These are phyloP conservation scores for Scarus forsteni DNA, from an alignment of 2,797 vertebrate species.

Conservation along the genomic window DNA sequence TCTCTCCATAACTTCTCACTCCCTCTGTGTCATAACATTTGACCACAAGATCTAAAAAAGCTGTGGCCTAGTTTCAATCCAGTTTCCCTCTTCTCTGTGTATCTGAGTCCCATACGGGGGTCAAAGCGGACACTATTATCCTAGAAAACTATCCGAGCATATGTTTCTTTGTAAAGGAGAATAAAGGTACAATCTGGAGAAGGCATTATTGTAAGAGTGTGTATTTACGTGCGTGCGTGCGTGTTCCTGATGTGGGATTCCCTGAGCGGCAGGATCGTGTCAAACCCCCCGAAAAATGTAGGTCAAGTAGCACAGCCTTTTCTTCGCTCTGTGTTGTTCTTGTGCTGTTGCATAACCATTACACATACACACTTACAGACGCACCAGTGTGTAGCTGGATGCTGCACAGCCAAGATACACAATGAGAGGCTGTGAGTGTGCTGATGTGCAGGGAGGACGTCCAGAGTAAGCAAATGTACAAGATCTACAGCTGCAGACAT, in stretches of 20 bases:
- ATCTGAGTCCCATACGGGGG: slow-evolving; percentile 23
- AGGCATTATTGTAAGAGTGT: background rate
- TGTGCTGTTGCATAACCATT: slow-evolving; percentile 60
- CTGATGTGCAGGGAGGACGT: slow-evolving; percentile 32
- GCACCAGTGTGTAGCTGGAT: slow-evolving; percentile 12
- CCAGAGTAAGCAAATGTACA: slow-evolving; percentile 32
- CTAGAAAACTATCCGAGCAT: background rate
- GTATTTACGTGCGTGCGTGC: background rate
- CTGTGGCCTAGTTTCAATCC: slow-evolving; percentile 34
- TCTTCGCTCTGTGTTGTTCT: slow-evolving; percentile 43
- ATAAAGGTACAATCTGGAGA: background rate
- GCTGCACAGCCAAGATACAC: slow-evolving; percentile 12
- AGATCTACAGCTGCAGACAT: slow-evolving; percentile 4
- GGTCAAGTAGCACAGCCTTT: slow-evolving; percentile 61
- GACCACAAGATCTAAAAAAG: slow-evolving; percentile 36
- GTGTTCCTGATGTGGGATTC: slow-evolving; percentile 54
- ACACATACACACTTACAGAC: slow-evolving; percentile 12
- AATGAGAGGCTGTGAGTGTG: slow-evolving; percentile 8
- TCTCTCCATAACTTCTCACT: slow-evolving; percentile 15
- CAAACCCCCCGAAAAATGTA: slow-evolving; percentile 60
- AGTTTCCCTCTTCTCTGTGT: slow-evolving; percentile 6
- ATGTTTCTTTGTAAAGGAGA: background rate
- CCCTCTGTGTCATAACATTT: slow-evolving; percentile 23
- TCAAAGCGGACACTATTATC: slow-evolving; percentile 23
- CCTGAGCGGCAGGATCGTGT: slow-evolving; percentile 45